These are phyloP conservation scores for Drosophila putrida DNA, from an alignment of 2,888 invertebrate genomes.

Conservation along the genomic window DNA sequence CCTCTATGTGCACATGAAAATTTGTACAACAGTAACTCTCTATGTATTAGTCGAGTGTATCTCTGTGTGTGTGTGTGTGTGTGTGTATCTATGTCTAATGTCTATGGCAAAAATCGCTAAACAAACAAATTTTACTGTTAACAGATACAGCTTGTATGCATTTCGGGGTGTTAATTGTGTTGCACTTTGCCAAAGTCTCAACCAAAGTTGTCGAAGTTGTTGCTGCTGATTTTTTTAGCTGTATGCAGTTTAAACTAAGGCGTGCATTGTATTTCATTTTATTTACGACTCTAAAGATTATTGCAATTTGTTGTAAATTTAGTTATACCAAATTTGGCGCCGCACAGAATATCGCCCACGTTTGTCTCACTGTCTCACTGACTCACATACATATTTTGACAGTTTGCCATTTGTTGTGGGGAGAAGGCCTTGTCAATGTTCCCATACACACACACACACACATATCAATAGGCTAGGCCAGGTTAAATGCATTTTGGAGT, in stretches of 20 bases:
- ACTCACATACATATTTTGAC: slow-evolving; percentile 38
- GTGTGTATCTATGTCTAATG: slow-evolving; percentile 30
- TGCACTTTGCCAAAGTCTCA: slow-evolving; percentile 69
- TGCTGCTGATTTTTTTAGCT: slow-evolving; percentile 3
- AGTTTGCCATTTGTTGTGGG: slow-evolving; percentile 39
- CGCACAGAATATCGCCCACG: slow-evolving; percentile 64
- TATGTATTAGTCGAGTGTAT: slow-evolving; percentile 37
- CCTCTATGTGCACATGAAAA: slow-evolving; percentile 61
- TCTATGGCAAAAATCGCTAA: slow-evolving; percentile 67
- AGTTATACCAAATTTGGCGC: slow-evolving; percentile 75
- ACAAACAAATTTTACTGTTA: slow-evolving; percentile 81
- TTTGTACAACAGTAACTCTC: slow-evolving; percentile 71
- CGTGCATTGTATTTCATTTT: slow-evolving; percentile 56
- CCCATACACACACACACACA: not conserved
- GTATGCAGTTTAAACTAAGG: slow-evolving; percentile 56
- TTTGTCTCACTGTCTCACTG: slow-evolving; percentile 7
- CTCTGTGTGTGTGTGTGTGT: slow-evolving; percentile 23
- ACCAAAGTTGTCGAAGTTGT: slow-evolving; percentile 16
- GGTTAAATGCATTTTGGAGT: slow-evolving; percentile 35
- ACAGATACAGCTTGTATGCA: slow-evolving; percentile 49
- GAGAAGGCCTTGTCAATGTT: slow-evolving; percentile 37
- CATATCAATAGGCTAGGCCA: slow-evolving; percentile 27
- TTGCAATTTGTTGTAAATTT: slow-evolving; percentile 76
- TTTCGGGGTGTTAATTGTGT: slow-evolving; percentile 78
- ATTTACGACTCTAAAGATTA: slow-evolving; percentile 56